Evolutionary conservation across 1,140 invertebrate genomes (phyloP).

Genomic region (Leptinotarsa texana): DNA sequence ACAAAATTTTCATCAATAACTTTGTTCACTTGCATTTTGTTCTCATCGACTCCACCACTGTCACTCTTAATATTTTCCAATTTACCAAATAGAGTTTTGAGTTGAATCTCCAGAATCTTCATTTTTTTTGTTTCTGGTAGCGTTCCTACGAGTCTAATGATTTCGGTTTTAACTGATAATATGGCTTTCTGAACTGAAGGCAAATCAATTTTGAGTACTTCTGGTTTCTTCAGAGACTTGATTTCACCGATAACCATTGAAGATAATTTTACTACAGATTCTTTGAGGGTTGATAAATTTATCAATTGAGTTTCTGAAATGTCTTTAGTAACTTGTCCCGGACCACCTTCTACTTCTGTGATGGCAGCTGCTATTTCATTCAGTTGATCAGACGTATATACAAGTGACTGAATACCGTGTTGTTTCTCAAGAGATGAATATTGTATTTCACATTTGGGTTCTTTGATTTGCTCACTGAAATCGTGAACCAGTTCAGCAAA

Average conservation of each 20-base stretch:
- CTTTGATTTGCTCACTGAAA: constrained; percentile 17
- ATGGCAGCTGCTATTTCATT: too few species aligned
- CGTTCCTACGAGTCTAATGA: neutral
- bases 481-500: neutral
- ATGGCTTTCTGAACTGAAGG: neutral
- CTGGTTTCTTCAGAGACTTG: neutral
- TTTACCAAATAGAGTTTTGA: neutral
- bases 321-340: neutral
- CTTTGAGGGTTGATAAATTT: neutral
- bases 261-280: neutral
- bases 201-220: neutral
- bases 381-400: too few species aligned
- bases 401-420: neutral
- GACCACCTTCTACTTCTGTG: neutral
- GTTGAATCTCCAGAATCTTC: neutral
- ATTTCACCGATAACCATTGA: neutral
- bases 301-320: neutral
- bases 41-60: constrained; percentile 11
- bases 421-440: neutral
- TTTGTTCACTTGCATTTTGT: neutral
- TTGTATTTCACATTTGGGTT: constrained; percentile 18
- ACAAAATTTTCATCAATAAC: neutral
- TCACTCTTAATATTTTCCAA: neutral
- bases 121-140: neutral
- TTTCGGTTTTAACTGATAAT: neutral